Evolutionary conservation across 2,888 invertebrate genomes (phyloP), one percentile per base, ranked within the genome.

Genomic region (Darwinula stevensoni): DNA sequence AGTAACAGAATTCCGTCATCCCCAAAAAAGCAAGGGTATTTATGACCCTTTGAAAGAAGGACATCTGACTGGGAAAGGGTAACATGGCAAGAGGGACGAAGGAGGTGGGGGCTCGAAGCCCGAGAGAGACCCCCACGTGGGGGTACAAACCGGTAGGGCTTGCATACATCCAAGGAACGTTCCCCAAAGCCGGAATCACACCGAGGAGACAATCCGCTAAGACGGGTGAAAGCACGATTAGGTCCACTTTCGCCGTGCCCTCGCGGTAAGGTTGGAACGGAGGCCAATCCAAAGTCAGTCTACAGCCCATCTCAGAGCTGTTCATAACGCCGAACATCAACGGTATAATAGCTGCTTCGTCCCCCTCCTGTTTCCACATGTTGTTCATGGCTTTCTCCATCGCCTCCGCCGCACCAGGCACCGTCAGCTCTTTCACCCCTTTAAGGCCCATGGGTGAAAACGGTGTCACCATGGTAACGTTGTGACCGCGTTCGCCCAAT

Each of bases 31-130:
- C 12, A n/a, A 52, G 50, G 0, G 57, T 47, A 41, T 63, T 66
- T 15, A 50, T 43, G 1, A 62, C 29, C 37, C 67, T 46, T 39
- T 59, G 53, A 41, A 47, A 45, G 37, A 67, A 62, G 26, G 47
- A 57, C 47, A 59, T 58, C 30, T 43, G 44, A 15, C 57, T 48
- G 0, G 51, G 49, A 37, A 54, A 61, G 3, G 56, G 56, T n/a
- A 58, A 47, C 39, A 59, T 61, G 41, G 57, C 52, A 16, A 53
- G 54, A n/a, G 65, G 63, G 6, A 22, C 22, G 22, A 22, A 22
- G 22, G 22, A 22, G 9, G 22, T 6, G 9, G 22, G n/a, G 9
- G n/a, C 9, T 6, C 22, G 22, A 22, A 9, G 6, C 9, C 22
- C 22, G 22, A 22, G n/a, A n/a, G 22, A 6, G 22, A n/a, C n/a